Percentiles rank a stretch among this genome's conserved stretches.
Conservation (phyloP, 1,140 invertebrate species). For the Lutraria rhynchaena region DNA sequence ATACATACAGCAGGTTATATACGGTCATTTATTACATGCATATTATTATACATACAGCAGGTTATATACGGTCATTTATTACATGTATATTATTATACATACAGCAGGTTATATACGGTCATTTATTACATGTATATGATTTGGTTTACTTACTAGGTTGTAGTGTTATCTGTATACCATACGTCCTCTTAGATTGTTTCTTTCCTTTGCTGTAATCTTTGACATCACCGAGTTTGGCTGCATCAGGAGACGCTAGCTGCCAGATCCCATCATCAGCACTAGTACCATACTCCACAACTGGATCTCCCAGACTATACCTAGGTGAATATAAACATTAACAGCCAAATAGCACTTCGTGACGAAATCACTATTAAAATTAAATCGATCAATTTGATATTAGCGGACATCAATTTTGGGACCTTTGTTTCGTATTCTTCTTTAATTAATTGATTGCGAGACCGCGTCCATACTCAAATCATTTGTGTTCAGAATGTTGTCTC, state of each 20-base stretch:
- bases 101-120: too few species aligned
- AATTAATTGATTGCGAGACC: too few species aligned
- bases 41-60: too few species aligned
- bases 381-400: background rate
- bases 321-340: background rate
- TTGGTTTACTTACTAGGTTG: slow-evolving; percentile 35
- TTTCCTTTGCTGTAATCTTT: slow-evolving; percentile 32
- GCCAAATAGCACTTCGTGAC: background rate
- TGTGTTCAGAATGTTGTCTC: too few species aligned
- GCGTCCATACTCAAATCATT: too few species aligned
- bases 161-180: slow-evolving; percentile 34
- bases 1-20: too few species aligned
- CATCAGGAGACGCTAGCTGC: slow-evolving; percentile 12
- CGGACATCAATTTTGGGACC: too few species aligned
- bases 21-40: too few species aligned
- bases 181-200: slow-evolving; percentile 25
- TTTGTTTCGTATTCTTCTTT: too few species aligned
- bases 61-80: too few species aligned
- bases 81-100: too few species aligned
- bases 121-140: too few species aligned
- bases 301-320: slow-evolving; percentile 25
- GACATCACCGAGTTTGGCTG: background rate
- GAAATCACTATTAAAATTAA: background rate
- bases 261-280: slow-evolving; percentile 7
- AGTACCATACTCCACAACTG: slow-evolving; percentile 10